phyloP scores from a whole-genome alignment of 1,140 invertebrate species.

The Diorhabda elongata region DNA sequence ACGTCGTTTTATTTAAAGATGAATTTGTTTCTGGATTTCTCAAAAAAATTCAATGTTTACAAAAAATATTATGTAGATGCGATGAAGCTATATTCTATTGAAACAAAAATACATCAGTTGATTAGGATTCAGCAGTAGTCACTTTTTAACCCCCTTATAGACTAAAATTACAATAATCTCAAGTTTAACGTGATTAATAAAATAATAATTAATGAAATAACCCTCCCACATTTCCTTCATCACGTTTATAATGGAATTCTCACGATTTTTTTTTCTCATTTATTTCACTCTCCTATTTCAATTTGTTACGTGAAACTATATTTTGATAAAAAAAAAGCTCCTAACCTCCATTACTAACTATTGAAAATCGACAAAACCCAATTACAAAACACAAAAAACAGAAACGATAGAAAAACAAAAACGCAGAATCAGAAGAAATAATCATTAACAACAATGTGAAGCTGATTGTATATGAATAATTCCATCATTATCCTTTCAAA shows the following conservation, averaged over 20 bases:
- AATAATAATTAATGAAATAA: too few relatives aligned
- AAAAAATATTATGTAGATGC: too few relatives aligned
- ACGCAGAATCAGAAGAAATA: slow-evolving; percentile 32
- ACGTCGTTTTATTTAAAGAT: too few relatives aligned
- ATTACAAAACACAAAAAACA: slow-evolving; percentile 7
- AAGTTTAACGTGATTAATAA: too few relatives aligned
- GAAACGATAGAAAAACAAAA: slow-evolving; percentile 5
- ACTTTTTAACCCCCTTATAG: too few relatives aligned
- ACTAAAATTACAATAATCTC: too few relatives aligned
- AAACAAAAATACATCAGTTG: too few relatives aligned
- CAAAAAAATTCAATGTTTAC: too few relatives aligned
- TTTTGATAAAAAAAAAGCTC: background rate
- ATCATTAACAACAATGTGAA: slow-evolving; percentile 25
- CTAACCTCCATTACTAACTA: slow-evolving; percentile 2
- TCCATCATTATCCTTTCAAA: slow-evolving; percentile 31
- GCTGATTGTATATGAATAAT: slow-evolving; percentile 32
- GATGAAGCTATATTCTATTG: too few relatives aligned
- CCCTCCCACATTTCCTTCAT: too few relatives aligned
- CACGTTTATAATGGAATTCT: background rate
- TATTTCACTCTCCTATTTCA: background rate
- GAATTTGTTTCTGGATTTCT: too few relatives aligned
- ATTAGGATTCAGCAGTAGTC: too few relatives aligned
- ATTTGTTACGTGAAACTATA: background rate
- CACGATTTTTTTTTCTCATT: background rate
- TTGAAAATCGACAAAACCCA: slow-evolving; percentile 4